Evolutionary conservation across 2,113 vertebrate species (phyloP), one percentile per base, ranked within the genome.

Genomic region (Mystacornis crossleyi): DNA sequence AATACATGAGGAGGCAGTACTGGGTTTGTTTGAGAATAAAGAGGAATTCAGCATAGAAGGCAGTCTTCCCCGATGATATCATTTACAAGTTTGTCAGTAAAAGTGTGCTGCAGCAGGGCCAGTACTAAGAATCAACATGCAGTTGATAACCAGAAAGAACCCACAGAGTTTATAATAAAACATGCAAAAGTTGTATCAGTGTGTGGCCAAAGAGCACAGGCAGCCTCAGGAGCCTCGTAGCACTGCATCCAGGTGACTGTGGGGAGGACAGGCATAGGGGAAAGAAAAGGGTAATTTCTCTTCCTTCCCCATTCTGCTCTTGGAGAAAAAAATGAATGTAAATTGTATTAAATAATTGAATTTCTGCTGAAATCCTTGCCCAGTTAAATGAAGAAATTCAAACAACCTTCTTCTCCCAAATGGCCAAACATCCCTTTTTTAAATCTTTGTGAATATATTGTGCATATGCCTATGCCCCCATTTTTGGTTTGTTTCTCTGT

Each of bases 331-430:
- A 95, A 86, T 10, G 5, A 51, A 78, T 78, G 31, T 24, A 92
- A 95, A 53, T 53, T 78, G 9, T 40, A 74, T 70, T 90, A 89
- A 95, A 92, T 90, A 89, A 90, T 92, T 84, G 31, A 96, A 86
- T 86, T 90, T 47, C 36, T 92, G 48, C 77, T 90, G 67, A 77
- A 95, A 77, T 81, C 12, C 28, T 86, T 92, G 80, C 43, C 69
- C 77, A 95, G n/a, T 81, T 92, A 86, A 64, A 74, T 81, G 11
- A 71, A 87, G 34, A 95, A 80, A 36, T 92, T 84, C 71, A 92
- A 87, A 81, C 14, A 92, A 78, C 16, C 18, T 89, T 73, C n/a
- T 61, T 71, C n/a, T 93, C 60, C 48, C 53, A 71, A 88, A 79
- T 2, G 28, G 20, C 19, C 43, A 92, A 93, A 50, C 3, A 61